Conservation (phyloP, 2,888 invertebrate species). For the Ormia ochracea region DNA sequence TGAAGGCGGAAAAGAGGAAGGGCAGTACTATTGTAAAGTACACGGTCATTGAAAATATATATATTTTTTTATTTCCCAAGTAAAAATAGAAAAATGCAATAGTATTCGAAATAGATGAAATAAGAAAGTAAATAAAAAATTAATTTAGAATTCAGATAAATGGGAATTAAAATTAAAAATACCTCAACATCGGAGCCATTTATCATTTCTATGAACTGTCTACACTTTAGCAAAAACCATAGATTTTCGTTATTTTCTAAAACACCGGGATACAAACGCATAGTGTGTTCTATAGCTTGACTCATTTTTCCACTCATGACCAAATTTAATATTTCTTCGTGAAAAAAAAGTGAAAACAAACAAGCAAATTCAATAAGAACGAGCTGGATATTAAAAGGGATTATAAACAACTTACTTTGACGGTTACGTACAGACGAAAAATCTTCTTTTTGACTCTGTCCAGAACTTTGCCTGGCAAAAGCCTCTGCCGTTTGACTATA, state of each 20-base stretch:
- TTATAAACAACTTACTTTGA: constrained; percentile 91
- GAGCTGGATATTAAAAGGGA: background rate
- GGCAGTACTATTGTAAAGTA: constrained; percentile 67
- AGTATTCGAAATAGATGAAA: constrained; percentile 17
- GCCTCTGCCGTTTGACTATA: constrained; percentile 97
- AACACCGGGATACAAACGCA: constrained; percentile 93
- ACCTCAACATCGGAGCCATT: constrained; percentile 90
- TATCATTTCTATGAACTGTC: constrained; percentile 99
- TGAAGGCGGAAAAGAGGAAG: constrained; percentile 68
- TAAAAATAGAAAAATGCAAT: constrained; percentile 22
- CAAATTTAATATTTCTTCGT: constrained; percentile 92
- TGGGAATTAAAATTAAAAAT: constrained; percentile 64
- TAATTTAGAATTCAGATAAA: constrained; percentile 50
- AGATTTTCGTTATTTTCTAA: constrained; percentile 93
- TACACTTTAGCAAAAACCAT: constrained; percentile 95
- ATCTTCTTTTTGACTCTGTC: constrained; percentile 94
- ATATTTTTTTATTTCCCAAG: background rate
- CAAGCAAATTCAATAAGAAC: background rate
- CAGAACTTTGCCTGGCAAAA: constrained; percentile 90
- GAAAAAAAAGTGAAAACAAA: constrained; percentile 39
- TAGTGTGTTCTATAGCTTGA: constrained; percentile 94
- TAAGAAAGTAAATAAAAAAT: constrained; percentile 36
- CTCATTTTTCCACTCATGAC: constrained; percentile 95
- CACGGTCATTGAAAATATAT: constrained; percentile 20
- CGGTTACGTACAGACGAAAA: constrained; percentile 95